Base-by-base conservation (phyloP, 2,888 invertebrate species). In the Aelia acuminata region DNA sequence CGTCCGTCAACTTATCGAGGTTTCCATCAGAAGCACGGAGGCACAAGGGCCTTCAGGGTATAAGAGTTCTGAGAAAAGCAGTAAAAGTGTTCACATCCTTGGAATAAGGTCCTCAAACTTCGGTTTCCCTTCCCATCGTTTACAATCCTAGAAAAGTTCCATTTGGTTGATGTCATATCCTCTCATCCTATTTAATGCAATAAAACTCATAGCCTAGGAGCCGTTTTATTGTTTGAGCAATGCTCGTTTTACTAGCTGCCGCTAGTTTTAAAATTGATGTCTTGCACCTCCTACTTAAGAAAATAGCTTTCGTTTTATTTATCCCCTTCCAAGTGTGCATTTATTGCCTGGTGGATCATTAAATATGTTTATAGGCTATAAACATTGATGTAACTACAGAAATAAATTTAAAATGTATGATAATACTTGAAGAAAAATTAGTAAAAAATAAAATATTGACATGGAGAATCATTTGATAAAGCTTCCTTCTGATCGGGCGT, bases 21-120 rank as follows among this genome's bases (percentile, higher is more conserved):
- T 15, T 20, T 70, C 31, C 18, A 70, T 70, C 63, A 35, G 13
- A 70, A 35, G 4, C 63, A 70, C 63, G 63, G 35, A 70, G 63
- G 2, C 31, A 5, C 5, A 35, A 20, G 35, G 26, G 26, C 26
- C 26, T 57, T 26, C 57, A 31, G 15, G 63, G 57, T 57, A 57
- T 70, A 70, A 35, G 18, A 35, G 31, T 70, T 70, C 63, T 31
- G 7, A 35, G 63, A 70, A 70, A 70, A 70, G 63, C 3, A 70
- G 63, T 70, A 70, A 70, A 70, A 35, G 35, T 35, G 63, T 70
- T 70, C 31, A 70, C 31, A 70, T 70, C 63, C 63, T 70, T 70
- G 63, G 63, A 70, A 57, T 70, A 70, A 1, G 35, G 63, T 35
- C 31, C 63, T 35, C 63, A 15, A 18, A 8, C 31, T 70, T 35